Conservation (phyloP, 2,113 vertebrate species). For the Puntigrus tetrazona region DNA sequence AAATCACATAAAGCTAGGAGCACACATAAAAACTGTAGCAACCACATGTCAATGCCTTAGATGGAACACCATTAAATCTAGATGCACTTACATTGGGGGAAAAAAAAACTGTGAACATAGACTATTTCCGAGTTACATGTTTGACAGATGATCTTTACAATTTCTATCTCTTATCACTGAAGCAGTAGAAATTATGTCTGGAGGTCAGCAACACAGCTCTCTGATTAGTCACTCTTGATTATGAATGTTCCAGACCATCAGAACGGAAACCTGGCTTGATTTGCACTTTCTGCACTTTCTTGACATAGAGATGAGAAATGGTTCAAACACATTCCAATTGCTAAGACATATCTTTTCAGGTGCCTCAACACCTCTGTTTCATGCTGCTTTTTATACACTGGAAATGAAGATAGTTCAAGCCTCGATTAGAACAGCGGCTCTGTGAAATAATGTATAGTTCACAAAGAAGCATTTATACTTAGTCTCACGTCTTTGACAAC, state of each 20-base stretch:
- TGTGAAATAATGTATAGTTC: slow-evolving; percentile 32
- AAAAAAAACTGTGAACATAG: not conserved
- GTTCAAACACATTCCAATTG: not conserved
- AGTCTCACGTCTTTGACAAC: slow-evolving; percentile 5
- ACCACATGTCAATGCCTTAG: not conserved
- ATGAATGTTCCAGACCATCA: not conserved
- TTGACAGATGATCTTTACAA: not conserved
- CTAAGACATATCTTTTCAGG: not conserved
- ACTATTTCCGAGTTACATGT: not conserved
- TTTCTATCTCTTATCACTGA: not conserved
- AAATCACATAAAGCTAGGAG: not conserved
- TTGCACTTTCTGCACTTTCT: slow-evolving; percentile 28
- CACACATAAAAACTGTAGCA: not conserved
- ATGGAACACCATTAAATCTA: not conserved
- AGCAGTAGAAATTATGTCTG: not conserved
- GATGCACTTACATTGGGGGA: no score
- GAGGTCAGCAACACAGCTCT: slow-evolving; percentile 14
- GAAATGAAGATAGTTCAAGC: not conserved
- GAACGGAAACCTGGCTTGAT: not conserved
- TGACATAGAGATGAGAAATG: not conserved
- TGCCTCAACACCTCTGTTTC: not conserved
- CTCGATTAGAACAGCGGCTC: slow-evolving; percentile 12
- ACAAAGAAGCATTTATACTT: slow-evolving; percentile 4
- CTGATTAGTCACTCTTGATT: slow-evolving; percentile 10
- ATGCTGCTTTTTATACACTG: not conserved